These are phyloP conservation scores for Ochropleura leucogaster DNA, from an alignment of 2,888 invertebrate genomes.

Conservation along the genomic window DNA sequence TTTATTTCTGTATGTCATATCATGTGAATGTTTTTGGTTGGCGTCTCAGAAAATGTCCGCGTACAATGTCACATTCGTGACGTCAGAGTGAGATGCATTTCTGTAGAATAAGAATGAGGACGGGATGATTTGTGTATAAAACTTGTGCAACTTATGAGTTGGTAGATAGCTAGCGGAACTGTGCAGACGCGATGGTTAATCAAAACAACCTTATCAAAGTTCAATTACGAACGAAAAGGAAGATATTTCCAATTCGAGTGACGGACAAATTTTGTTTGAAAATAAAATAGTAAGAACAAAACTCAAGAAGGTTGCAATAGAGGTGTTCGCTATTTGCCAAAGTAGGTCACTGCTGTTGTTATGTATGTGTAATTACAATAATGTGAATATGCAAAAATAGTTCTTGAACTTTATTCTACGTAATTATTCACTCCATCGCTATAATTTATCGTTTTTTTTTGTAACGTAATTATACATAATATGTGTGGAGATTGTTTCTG, in stretches of 20 bases:
- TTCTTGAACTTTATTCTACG: conserved; percentile 54
- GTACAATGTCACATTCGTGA: conserved; percentile 44
- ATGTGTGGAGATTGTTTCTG: background rate
- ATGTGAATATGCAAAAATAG: conserved; percentile 45
- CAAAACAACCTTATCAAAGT: background rate
- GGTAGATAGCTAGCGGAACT: background rate
- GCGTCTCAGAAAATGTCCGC: conserved; percentile 22
- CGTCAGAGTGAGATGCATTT: conserved; percentile 56
- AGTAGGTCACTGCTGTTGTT: conserved; percentile 50
- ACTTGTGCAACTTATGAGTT: conserved; percentile 3
- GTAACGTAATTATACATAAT: background rate
- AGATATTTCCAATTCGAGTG: background rate
- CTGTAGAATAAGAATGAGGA: conserved; percentile 21
- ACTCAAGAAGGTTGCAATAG: background rate
- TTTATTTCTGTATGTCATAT: no score
- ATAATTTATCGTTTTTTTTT: conserved; percentile 29
- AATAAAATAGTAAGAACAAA: conserved; percentile 4
- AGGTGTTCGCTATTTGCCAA: conserved; percentile 12
- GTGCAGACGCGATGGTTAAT: background rate
- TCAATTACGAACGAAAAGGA: background rate
- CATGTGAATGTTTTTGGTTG: conserved; percentile 30
- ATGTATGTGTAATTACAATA: conserved; percentile 35
- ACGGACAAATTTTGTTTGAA: background rate
- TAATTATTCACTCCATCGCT: conserved; percentile 28
- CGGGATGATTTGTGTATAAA: conserved; percentile 8